Evolutionary conservation across 2,797 vertebrate species (phyloP), one percentile per base, ranked within the genome.

Genomic region (Sternarchorhynchus goeldii): DNA sequence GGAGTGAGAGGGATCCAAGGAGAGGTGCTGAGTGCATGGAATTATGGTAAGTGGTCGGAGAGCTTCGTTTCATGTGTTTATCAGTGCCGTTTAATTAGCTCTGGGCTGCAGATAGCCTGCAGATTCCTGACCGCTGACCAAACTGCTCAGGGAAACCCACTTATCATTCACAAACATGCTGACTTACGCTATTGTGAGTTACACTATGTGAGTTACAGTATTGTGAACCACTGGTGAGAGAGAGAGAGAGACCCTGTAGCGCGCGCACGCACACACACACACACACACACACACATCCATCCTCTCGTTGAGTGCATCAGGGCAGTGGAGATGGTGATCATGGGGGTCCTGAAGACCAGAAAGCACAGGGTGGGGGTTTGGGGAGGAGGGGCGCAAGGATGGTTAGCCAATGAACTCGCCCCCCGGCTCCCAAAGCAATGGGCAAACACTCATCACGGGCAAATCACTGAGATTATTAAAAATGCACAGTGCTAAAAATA

Each of bases 111-210:
- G 84, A 87, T 84, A 85, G 76, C 75, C 68, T 66, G 8, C 58
- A 64, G 74, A 87, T 87, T 86, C 83, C 83, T 85, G 60, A 72
- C 65, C 64, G 25, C 72, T 85, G 80, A 86, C 80, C 31, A 77
- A 84, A 58, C 57, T 16, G 50, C 67, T 50, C 67, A 75, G 67
- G 73, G 69, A 79, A 84, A 81, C 68, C 34, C 63, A 21, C 70
- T 76, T 53, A 77, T 70, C 74, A 66, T 57, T 16, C 17, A 70
- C 32, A 18, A 2, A 14, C 29, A 21, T 36, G 39, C 62, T 41
- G 64, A 57, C 70, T 59, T 36, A 18, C 18, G 58, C 18, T 25
- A 25, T 25, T 25, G 25, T 25, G 25, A 25, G 25, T 25, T 25
- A 25, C 25, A 25, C 25, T 25, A 25, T 25, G 25, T 25, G 25